Evolutionary conservation across 2,113 vertebrate genomes (phyloP).

Genomic region (Desmodus rotundus): DNA sequence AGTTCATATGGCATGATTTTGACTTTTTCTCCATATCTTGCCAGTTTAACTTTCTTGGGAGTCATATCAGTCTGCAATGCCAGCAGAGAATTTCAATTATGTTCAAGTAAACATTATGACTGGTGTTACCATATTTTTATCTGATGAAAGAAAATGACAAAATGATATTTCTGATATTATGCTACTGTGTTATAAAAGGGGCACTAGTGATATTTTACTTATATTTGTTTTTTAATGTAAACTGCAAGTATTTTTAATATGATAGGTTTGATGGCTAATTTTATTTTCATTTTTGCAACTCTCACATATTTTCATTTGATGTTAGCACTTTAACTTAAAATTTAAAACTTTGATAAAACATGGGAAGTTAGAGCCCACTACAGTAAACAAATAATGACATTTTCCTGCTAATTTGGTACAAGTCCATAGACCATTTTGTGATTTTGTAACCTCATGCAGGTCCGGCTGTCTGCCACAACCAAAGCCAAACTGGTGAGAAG

Average conservation of each 20-base stretch:
- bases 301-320: not conserved
- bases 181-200: not conserved
- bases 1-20: not conserved
- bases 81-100: not conserved
- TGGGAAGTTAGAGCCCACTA: not conserved
- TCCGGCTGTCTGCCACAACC: no score
- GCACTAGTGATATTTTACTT: not conserved
- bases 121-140: not conserved
- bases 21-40: not conserved
- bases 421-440: not conserved
- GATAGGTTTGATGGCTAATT: not conserved
- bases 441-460: no score
- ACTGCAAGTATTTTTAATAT: not conserved
- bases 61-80: not conserved
- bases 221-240: not conserved
- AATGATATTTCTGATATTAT: not conserved
- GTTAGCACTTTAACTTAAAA: not conserved
- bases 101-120: not conserved
- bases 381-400: conserved; percentile 12
- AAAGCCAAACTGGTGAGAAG: no score
- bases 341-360: not conserved
- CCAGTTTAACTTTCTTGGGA: not conserved
- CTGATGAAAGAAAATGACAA: not conserved
- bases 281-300: not conserved
- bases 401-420: not conserved